Evolutionary conservation across 2,797 vertebrate species (phyloP).

Genomic region (Chromis chromis): DNA sequence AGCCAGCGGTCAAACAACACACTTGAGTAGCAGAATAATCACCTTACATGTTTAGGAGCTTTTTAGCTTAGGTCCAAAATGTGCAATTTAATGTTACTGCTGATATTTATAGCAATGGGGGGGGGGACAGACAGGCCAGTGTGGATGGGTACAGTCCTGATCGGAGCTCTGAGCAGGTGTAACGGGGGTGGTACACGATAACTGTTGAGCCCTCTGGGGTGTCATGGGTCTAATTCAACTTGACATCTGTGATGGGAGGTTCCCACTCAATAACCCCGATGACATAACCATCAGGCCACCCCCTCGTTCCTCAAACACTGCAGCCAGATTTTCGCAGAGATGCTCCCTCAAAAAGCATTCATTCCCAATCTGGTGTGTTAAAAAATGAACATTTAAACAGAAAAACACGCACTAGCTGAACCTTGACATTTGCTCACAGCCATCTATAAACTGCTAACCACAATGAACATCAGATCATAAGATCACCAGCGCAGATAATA

Average conservation of each 20-base stretch:
- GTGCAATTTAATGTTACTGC: conserved; percentile 1
- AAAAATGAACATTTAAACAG: not conserved
- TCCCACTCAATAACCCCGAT: conserved; percentile 46
- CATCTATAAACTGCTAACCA: no score
- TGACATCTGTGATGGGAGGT: conserved; percentile 66
- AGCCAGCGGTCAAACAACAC: conserved; percentile 31
- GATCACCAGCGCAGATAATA: no score
- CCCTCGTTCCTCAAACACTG: conserved; percentile 16
- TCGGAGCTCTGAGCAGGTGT: conserved; percentile 47
- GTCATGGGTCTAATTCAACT: conserved; percentile 58
- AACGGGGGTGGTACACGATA: conserved; percentile 30
- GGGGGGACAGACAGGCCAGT: not conserved
- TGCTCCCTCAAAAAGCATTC: conserved; percentile 18
- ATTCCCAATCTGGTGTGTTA: not conserved
- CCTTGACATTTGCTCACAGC: not conserved
- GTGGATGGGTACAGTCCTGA: conserved; percentile 11
- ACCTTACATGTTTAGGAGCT: not conserved
- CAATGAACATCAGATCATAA: no score
- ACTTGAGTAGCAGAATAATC: conserved; percentile 4
- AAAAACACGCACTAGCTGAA: not conserved
- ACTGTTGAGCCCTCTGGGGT: conserved; percentile 47
- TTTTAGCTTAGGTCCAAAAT: conserved; percentile 1
- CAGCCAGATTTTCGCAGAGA: conserved; percentile 24
- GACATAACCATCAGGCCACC: conserved; percentile 44
- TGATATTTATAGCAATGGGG: conserved; percentile 6